Conservation (phyloP, 1,140 invertebrate species). For the Drosophila aff. region DNA sequence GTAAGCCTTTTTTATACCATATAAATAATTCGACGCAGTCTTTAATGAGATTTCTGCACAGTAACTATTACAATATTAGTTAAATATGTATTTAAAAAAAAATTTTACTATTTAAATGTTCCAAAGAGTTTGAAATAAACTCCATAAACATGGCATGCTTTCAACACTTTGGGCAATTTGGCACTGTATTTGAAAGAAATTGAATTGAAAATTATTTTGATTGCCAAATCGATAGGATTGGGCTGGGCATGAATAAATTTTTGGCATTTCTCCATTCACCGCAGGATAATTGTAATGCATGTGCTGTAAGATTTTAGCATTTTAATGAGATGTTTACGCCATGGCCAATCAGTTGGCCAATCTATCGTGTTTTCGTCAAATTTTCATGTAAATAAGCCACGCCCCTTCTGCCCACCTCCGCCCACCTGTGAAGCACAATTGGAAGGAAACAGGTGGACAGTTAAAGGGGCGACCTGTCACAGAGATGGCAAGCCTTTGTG, state of each 20-base stretch:
- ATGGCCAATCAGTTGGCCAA: constrained; percentile 42
- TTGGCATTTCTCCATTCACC: constrained; percentile 10
- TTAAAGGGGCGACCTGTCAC: constrained; percentile 24
- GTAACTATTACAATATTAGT: not conserved
- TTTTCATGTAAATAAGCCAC: constrained; percentile 74
- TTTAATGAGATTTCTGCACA: not conserved
- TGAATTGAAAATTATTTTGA: constrained; percentile 69
- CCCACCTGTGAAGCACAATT: constrained; percentile 3
- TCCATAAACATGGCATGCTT: constrained; percentile 12
- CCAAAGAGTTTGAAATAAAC: not conserved
- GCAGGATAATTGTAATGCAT: constrained; percentile 64
- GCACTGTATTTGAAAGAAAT: constrained; percentile 19
- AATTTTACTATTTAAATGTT: not conserved
- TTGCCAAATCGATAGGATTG: constrained; percentile 34
- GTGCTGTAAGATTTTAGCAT: constrained; percentile 78
- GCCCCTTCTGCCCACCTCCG: not conserved
- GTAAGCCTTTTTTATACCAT: not conserved
- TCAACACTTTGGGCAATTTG: constrained; percentile 46
- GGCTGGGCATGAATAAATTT: constrained; percentile 52
- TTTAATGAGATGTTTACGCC: constrained; percentile 68
- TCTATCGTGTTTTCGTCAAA: constrained; percentile 57
- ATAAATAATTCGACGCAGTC: not conserved
- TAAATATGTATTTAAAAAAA: not conserved
- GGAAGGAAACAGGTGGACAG: constrained; percentile 22
- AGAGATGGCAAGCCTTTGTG: constrained; percentile 33